phyloP scores from a whole-genome alignment of 2,113 vertebrate genomes.

The Upupa epops region DNA sequence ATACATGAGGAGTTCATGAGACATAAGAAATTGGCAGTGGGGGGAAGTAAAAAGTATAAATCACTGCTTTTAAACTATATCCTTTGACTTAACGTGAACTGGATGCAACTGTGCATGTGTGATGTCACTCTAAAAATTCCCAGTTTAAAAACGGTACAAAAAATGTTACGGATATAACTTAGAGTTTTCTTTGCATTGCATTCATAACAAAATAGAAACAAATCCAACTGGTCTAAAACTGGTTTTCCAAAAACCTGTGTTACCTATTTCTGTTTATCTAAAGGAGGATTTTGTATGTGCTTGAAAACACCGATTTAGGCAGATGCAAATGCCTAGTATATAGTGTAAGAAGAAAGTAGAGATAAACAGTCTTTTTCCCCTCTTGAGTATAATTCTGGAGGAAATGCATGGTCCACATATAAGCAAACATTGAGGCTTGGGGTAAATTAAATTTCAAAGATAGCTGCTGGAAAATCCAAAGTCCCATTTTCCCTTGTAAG shows the following conservation, averaged over 20 bases:
- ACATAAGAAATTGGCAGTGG: background rate
- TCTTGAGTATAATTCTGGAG: slow-evolving; percentile 29
- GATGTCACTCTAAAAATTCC: background rate
- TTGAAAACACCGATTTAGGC: slow-evolving; percentile 4
- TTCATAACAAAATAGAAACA: background rate
- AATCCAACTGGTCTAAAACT: background rate
- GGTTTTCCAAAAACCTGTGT: background rate
- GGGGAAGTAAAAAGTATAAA: background rate
- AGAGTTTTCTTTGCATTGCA: background rate
- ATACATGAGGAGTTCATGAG: background rate
- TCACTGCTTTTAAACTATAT: slow-evolving; percentile 2
- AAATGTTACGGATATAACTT: background rate
- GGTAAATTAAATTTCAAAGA: slow-evolving; percentile 56
- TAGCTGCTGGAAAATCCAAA: slow-evolving; percentile 16
- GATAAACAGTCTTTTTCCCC: slow-evolving; percentile 41
- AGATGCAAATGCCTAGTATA: slow-evolving; percentile 7
- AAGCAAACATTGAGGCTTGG: slow-evolving; percentile 53
- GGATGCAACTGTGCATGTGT: background rate
- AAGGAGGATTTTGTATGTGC: background rate
- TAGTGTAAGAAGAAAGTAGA: slow-evolving; percentile 3
- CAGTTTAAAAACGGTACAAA: background rate
- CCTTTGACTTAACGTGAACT: background rate
- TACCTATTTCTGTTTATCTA: background rate
- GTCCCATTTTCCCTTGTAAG: slow-evolving; percentile 41
- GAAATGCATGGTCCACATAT: slow-evolving; percentile 57